A percentile compares a stretch with the other conserved stretches of the same genome.
phyloP scores from a whole-genome alignment of 2,113 vertebrate genomes.

The Prietella phreatophila region DNA sequence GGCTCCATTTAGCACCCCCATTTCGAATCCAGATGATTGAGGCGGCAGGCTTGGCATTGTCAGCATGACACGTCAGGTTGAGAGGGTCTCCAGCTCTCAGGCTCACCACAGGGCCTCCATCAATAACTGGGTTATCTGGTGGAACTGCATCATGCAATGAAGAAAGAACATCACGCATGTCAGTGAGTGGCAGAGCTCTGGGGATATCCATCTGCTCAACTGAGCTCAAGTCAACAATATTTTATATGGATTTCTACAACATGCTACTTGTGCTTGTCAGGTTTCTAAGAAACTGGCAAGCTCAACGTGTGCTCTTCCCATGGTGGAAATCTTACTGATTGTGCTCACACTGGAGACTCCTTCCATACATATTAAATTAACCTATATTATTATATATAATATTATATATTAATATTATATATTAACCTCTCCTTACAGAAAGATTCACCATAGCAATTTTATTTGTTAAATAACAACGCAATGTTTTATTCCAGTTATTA shows the following conservation, averaged over 20 bases:
- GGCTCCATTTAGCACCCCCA: constrained; percentile 91
- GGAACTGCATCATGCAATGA: constrained; percentile 77
- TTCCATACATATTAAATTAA: neutral
- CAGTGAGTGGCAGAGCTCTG: constrained; percentile 15
- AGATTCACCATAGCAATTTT: neutral
- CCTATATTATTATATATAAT: no score
- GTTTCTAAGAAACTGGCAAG: neutral
- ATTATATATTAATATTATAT: no score
- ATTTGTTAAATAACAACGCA: neutral
- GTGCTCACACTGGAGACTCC: neutral
- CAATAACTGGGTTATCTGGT: constrained; percentile 91
- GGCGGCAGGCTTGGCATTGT: constrained; percentile 94
- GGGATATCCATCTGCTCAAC: constrained; percentile 22
- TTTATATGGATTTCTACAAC: neutral
- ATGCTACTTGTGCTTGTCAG: neutral
- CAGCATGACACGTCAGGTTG: constrained; percentile 94
- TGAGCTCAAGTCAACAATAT: neutral
- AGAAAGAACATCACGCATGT: constrained; percentile 3
- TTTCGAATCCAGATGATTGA: constrained; percentile 94
- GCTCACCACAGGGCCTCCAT: constrained; percentile 90
- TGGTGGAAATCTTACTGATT: neutral
- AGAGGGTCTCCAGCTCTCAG: constrained; percentile 90
- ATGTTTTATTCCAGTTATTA: neutral
- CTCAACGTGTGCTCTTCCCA: neutral
- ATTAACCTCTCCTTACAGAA: neutral